Evolutionary conservation across 2,888 invertebrate species (phyloP).

Genomic region (Eristalis pertinax): DNA sequence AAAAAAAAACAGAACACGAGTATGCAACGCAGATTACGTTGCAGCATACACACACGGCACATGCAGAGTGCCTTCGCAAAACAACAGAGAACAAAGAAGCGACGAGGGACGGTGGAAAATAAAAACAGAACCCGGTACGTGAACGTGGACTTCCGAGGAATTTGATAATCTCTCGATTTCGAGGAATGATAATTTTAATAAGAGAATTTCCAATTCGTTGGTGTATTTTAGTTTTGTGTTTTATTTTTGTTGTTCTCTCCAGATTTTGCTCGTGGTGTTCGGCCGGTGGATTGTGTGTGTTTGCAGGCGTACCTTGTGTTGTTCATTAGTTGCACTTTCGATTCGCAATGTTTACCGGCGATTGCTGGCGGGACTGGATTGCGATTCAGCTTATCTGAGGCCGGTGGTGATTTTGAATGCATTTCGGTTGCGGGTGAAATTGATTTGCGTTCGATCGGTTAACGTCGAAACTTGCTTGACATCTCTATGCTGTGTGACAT

Average conservation of each 20-base stretch:
- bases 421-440: background rate
- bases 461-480: background rate
- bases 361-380: background rate
- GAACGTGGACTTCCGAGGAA: conserved; percentile 64
- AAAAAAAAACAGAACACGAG: conserved; percentile 23
- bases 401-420: background rate
- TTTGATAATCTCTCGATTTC: conserved; percentile 73
- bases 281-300: conserved; percentile 13
- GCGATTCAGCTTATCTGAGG: no score
- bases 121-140: conserved; percentile 48
- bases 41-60: conserved; percentile 23
- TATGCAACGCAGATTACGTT: conserved; percentile 62
- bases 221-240: conserved; percentile 30
- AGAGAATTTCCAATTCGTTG: conserved; percentile 73
- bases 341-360: background rate
- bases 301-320: background rate
- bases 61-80: conserved; percentile 10
- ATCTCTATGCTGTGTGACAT: background rate
- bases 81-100: conserved; percentile 8
- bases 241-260: conserved; percentile 1
- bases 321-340: conserved; percentile 43
- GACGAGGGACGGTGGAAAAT: conserved; percentile 12
- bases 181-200: conserved; percentile 74
- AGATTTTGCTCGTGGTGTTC: background rate
- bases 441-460: background rate